Evolutionary conservation across 2,888 invertebrate genomes (phyloP), one percentile per base, ranked within the genome.

Genomic region (Amphiduros pacificus): DNA sequence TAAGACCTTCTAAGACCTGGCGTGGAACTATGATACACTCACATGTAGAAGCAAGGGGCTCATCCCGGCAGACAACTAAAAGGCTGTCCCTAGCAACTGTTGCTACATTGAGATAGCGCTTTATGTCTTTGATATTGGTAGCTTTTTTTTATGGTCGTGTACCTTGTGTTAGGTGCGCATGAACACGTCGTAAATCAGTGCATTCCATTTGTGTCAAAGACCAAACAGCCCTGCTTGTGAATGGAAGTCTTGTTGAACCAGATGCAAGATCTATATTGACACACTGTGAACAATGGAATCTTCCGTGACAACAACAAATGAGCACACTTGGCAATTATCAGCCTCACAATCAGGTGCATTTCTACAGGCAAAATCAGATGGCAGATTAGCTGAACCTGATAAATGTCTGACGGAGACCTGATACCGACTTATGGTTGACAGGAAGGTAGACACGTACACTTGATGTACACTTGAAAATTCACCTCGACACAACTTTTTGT

Each of bases 131-230:
- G 22, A 69, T 48, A 32, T 65, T 69, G 17, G 69, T 69, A 1
- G 61, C 26, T 41, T 69, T 69, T 52, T 65, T 69, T 9, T 68
- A 73, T 0, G 73, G 73, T 3, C 69, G 57, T 0, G 72, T 72
- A 5, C 70, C 70, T 31, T 72, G 72, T 17, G 51, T 56, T 1
- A 71, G 60, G 48, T 69, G 69, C 6, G 71, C 68, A 36, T 64
- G 61, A 4, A 65, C 65, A 2, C 66, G 60, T 1, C 71, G 53
- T 5, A 72, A 50, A 53, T 73, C 72, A 17, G 69, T 57, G 41
- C 71, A 71, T 31, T 70, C 68, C 6, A 55, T 44, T 26, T 73
- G 72, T 4, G 68, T 61, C 26, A 48, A 48, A 17, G 51, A 27
- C 66, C 67, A 71, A 1, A 68, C 55, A 1, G 64, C 36, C 48